Evolutionary conservation across 2,888 invertebrate species (phyloP).

Genomic region (Aproaerema taeniolella): DNA sequence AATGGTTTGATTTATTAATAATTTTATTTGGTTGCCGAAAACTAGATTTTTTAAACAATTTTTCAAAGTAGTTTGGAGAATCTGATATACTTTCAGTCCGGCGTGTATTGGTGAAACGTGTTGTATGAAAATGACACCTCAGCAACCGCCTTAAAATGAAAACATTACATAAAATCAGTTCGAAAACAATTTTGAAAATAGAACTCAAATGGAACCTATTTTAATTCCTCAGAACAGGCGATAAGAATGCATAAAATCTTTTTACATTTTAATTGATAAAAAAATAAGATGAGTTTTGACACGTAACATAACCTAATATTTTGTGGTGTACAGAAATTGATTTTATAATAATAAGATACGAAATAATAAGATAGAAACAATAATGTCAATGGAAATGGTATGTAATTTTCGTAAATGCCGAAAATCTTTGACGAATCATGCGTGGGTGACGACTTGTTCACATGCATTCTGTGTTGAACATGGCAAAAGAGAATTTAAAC

Average conservation of each 20-base stretch:
- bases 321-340: neutral
- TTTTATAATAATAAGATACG: neutral
- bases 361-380: conserved; percentile 26
- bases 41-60: too few relatives aligned
- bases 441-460: conserved; percentile 75
- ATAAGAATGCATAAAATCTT: neutral
- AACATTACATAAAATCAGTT: too few relatives aligned
- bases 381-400: conserved; percentile 61
- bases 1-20: too few relatives aligned
- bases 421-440: conserved; percentile 60
- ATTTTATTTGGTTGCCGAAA: too few relatives aligned
- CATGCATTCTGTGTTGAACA: conserved; percentile 76
- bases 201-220: neutral
- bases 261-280: conserved; percentile 14
- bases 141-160: too few relatives aligned
- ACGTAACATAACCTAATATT: conserved; percentile 13
- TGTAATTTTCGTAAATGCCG: conserved; percentile 75
- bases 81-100: too few relatives aligned
- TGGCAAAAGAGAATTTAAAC: conserved; percentile 67
- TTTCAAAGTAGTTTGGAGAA: too few relatives aligned
- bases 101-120: too few relatives aligned
- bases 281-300: conserved; percentile 20
- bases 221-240: neutral
- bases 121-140: too few relatives aligned
- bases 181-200: neutral